Evolutionary conservation across 1,140 invertebrate genomes (phyloP).

Genomic region (Pseudoatta argentina): DNA sequence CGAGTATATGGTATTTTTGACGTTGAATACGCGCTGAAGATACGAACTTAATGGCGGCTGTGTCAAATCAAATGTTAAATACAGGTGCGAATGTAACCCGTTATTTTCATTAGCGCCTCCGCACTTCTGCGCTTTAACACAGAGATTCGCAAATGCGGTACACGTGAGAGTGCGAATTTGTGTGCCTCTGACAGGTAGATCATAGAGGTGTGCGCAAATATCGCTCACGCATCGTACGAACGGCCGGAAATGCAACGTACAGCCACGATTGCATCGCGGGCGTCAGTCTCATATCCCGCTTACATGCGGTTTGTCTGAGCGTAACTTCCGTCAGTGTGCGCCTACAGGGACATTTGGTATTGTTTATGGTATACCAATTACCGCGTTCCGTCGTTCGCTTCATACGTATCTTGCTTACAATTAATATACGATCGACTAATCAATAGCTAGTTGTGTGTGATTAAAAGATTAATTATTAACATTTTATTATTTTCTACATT

Average conservation of each 20-base stretch:
- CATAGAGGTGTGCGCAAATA: conserved; percentile 61
- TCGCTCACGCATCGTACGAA: conserved; percentile 62
- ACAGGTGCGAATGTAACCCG: not conserved
- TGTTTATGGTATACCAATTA: conserved; percentile 57
- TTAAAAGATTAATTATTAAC: not conserved
- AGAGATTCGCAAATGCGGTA: conserved; percentile 5
- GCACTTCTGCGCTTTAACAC: conserved; percentile 7
- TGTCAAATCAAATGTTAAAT: conserved; percentile 17
- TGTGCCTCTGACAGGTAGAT: conserved; percentile 59
- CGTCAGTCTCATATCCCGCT: conserved; percentile 69
- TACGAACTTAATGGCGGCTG: not conserved
- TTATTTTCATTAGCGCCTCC: conserved; percentile 48
- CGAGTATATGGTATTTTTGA: not conserved
- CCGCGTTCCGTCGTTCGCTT: conserved; percentile 12
- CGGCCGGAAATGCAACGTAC: conserved; percentile 42
- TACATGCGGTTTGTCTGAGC: conserved; percentile 77
- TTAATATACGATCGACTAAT: not conserved
- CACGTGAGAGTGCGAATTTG: conserved; percentile 27
- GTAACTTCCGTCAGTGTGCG: conserved; percentile 68
- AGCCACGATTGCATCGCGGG: conserved; percentile 45
- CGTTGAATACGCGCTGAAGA: conserved; percentile 2
- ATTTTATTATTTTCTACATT: not conserved
- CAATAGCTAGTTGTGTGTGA: not conserved
- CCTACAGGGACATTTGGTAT: conserved; percentile 48
- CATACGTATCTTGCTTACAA: not conserved